Conservation (phyloP, 1,140 invertebrate species). For the Propsilocerus akamusi region DNA sequence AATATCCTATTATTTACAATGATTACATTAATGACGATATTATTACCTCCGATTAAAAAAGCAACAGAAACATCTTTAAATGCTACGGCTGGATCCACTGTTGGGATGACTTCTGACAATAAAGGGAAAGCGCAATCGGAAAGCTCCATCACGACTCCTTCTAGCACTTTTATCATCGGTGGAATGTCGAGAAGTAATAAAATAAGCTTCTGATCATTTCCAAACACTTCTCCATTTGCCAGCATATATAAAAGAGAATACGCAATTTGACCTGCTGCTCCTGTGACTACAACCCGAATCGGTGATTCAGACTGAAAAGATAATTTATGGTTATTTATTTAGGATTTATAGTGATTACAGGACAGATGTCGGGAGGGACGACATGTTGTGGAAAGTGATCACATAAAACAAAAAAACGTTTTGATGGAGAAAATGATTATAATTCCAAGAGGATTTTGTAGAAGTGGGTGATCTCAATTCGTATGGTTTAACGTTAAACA, state of each 20-base stretch:
- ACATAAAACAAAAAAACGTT: too few species aligned
- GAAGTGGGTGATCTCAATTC: too few species aligned
- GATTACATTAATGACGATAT: too few species aligned
- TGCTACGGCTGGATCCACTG: constrained; percentile 68
- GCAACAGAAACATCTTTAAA: constrained; percentile 95
- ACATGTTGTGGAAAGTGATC: too few species aligned
- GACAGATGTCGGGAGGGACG: too few species aligned
- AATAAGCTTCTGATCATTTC: constrained; percentile 69
- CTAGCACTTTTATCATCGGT: constrained; percentile 82
- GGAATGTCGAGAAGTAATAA: constrained; percentile 90
- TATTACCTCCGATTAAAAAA: constrained; percentile 95
- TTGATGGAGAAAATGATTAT: too few species aligned
- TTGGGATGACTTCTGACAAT: constrained; percentile 65
- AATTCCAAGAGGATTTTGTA: too few species aligned
- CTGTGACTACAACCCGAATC: constrained; percentile 89
- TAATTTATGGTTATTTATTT: too few species aligned
- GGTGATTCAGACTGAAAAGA: too few species aligned
- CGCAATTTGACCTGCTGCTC: constrained; percentile 96
- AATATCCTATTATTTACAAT: too few species aligned
- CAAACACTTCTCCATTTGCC: constrained; percentile 94
- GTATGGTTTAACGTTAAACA: too few species aligned
- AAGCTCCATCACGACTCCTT: constrained; percentile 96
- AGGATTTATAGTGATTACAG: too few species aligned
- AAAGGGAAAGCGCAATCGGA: constrained; percentile 91
- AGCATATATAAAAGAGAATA: constrained; percentile 91